phyloP scores from a whole-genome alignment of 2,888 invertebrate genomes.

The Brachypterus glaber region DNA sequence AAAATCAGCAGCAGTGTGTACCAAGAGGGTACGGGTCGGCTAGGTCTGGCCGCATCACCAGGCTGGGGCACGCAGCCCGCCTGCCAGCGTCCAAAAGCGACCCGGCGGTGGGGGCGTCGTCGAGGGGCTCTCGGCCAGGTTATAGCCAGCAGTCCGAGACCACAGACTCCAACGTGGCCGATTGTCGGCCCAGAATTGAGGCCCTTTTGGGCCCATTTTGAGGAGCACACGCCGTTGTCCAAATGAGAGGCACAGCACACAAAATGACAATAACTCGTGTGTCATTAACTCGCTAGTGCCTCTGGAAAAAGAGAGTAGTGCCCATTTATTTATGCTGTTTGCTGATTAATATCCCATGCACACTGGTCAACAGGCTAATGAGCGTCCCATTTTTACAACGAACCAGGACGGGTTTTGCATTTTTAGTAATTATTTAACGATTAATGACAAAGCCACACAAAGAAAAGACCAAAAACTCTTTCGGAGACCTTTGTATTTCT shows the following conservation, averaged over 20 bases:
- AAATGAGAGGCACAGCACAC: constrained; percentile 38
- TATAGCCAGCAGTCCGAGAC: constrained; percentile 29
- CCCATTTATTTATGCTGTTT: constrained; percentile 33
- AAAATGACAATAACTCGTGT: constrained; percentile 34
- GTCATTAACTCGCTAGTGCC: constrained; percentile 39
- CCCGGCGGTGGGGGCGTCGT: constrained; percentile 22
- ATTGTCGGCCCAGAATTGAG: constrained; percentile 5
- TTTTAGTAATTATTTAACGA: no score
- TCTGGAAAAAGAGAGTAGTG: constrained; percentile 42
- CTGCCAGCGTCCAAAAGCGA: constrained; percentile 19
- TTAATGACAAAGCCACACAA: no score
- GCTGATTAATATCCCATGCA: constrained; percentile 27
- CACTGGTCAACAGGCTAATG: constrained; percentile 36
- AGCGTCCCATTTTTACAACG: no score
- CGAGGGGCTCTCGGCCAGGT: constrained; percentile 26
- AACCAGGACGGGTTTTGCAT: no score
- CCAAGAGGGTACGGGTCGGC: constrained; percentile 9
- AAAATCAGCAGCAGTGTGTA: constrained; percentile 7
- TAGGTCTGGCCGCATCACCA: constrained; percentile 3
- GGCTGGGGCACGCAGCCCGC: constrained; percentile 20
- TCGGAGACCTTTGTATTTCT: no score
- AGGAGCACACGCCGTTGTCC: not conserved
- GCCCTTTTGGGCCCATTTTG: not conserved
- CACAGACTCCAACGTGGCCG: constrained; percentile 36
- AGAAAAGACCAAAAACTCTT: no score